A percentile compares a stretch with the other conserved stretches of the same genome.
These are phyloP conservation scores for Calidris pygmaea DNA, from an alignment of 2,113 vertebrate species.

Conservation along the genomic window DNA sequence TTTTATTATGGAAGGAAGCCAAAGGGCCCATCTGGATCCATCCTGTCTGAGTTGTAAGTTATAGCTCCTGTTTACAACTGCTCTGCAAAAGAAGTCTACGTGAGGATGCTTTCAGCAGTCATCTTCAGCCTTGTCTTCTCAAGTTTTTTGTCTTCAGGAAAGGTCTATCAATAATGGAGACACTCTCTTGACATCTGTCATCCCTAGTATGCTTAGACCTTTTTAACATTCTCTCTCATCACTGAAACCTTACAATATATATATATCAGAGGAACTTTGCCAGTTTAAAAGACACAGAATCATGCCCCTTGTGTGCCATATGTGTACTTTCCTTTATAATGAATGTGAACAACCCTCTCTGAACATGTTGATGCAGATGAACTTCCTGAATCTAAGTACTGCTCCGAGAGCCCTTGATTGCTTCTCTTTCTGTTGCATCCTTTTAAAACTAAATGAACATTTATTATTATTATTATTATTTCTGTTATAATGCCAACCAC, in stretches of 20 bases:
- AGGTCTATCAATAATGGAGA: not conserved
- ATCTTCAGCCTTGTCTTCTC: not conserved
- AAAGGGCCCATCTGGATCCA: slow-evolving; percentile 28
- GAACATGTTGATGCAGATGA: not conserved
- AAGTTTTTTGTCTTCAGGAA: not conserved
- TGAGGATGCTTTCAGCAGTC: not conserved
- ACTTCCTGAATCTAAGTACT: not conserved
- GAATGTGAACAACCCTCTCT: not conserved
- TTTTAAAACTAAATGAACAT: not conserved
- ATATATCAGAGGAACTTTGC: not conserved
- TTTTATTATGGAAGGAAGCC: not conserved
- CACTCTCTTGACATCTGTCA: not conserved
- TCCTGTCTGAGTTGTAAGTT: slow-evolving; percentile 22
- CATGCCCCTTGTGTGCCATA: not conserved
- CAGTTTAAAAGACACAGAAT: not conserved
- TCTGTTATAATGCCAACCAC: not conserved
- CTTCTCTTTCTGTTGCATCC: not conserved
- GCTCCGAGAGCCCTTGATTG: not conserved
- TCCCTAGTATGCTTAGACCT: not conserved
- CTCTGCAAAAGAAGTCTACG: not conserved
- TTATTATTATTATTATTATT: not conserved
- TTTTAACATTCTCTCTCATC: not conserved
- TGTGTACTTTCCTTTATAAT: not conserved
- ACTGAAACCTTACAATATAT: not conserved
- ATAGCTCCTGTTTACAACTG: slow-evolving; percentile 30